Evolutionary conservation across 2,888 invertebrate genomes (phyloP).

Genomic region (Ephialtes manifestator): DNA sequence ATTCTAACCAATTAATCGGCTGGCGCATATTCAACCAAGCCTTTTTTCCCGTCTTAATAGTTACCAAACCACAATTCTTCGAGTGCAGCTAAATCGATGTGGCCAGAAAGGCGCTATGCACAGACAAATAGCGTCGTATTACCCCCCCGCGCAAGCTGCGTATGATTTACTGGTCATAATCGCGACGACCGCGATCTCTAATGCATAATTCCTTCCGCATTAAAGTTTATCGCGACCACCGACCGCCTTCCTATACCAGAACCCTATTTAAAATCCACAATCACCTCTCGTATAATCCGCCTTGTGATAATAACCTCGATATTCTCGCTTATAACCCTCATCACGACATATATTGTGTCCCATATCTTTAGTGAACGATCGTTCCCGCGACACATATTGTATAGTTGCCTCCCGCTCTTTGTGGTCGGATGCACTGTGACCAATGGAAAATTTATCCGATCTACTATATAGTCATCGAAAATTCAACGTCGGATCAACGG

Average conservation of each 20-base stretch:
- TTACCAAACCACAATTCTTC: no score
- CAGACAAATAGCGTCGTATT: neutral
- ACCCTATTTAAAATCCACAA: constrained; percentile 4
- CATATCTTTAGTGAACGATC: constrained; percentile 19
- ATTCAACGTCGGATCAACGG: neutral
- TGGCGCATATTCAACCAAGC: no score
- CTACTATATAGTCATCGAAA: neutral
- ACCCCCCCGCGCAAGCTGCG: constrained; percentile 14
- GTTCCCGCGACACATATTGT: neutral
- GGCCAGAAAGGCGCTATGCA: neutral
- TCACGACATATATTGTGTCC: neutral
- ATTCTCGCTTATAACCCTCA: constrained; percentile 5
- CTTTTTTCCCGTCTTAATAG: no score
- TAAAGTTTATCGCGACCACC: constrained; percentile 28
- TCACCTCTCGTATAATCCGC: constrained; percentile 27
- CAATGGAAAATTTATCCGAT: constrained; percentile 28
- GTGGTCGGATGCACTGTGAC: neutral
- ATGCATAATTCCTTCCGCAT: constrained; percentile 43
- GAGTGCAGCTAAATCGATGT: neutral
- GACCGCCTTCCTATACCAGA: neutral
- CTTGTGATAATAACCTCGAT: constrained; percentile 16
- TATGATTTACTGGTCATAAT: constrained; percentile 28
- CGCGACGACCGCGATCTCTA: constrained; percentile 26
- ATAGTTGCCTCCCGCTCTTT: neutral
- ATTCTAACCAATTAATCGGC: no score